Evolutionary conservation across 2,797 vertebrate species (phyloP).

Genomic region (Labeo calbasu): DNA sequence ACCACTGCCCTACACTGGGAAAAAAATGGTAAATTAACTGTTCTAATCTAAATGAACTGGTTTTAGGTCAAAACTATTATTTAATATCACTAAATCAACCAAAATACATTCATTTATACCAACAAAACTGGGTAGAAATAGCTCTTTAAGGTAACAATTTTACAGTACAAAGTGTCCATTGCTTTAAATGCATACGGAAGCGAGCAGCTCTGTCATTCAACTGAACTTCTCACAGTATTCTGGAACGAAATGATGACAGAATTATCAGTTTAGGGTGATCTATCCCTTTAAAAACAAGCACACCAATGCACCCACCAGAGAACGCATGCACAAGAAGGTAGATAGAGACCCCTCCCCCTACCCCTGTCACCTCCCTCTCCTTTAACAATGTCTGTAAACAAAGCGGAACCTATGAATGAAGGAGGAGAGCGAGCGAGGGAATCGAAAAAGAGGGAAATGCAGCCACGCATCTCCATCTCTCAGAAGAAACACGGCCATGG

Average conservation of each 20-base stretch:
- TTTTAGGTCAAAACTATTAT: background rate
- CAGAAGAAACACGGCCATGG: slow-evolving; percentile 57
- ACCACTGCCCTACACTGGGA: background rate
- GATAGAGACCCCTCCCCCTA: slow-evolving; percentile 27
- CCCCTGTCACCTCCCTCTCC: slow-evolving; percentile 38
- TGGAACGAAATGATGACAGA: slow-evolving; percentile 4
- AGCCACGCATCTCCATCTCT: slow-evolving; percentile 61
- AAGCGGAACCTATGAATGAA: slow-evolving; percentile 75
- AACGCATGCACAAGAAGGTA: slow-evolving; percentile 46
- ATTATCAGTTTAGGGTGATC: slow-evolving; percentile 36
- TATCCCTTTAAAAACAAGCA: slow-evolving; percentile 42
- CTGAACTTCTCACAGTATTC: background rate
- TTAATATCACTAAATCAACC: background rate
- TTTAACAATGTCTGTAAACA: slow-evolving; percentile 70
- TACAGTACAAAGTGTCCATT: background rate
- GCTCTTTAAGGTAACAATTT: background rate
- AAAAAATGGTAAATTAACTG: background rate
- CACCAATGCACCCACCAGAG: slow-evolving; percentile 32
- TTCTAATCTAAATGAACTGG: background rate
- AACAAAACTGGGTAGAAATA: background rate
- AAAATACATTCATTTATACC: background rate
- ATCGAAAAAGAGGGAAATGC: slow-evolving; percentile 57
- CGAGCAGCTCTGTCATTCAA: background rate
- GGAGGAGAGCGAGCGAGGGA: slow-evolving; percentile 56
- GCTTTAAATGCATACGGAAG: background rate